Conservation (phyloP, 2,888 invertebrate species). For the Automeris io region DNA sequence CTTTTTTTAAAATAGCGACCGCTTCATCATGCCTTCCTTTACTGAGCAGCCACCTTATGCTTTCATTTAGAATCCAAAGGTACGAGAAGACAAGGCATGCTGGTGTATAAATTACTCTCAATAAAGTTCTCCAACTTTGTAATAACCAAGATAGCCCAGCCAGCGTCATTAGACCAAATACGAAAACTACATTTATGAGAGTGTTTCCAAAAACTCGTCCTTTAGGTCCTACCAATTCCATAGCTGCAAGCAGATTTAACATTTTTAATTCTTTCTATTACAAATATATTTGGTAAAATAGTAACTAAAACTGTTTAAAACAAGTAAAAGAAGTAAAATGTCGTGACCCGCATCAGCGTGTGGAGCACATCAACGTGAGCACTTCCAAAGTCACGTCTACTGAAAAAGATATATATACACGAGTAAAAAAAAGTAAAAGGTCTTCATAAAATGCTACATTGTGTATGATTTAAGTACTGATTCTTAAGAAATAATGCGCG, state of each 20-base stretch:
- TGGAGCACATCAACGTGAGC: no score
- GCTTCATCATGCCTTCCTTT: slow-evolving; percentile 82
- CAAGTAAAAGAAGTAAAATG: no score
- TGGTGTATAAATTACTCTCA: slow-evolving; percentile 83
- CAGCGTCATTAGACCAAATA: slow-evolving; percentile 82
- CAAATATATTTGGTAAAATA: neutral
- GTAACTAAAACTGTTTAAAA: no score
- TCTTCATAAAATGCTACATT: no score
- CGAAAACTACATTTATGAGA: slow-evolving; percentile 82
- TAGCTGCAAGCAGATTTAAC: slow-evolving; percentile 66
- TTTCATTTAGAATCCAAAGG: slow-evolving; percentile 84
- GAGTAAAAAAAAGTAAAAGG: neutral
- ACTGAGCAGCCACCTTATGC: slow-evolving; percentile 85
- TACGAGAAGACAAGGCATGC: slow-evolving; percentile 81
- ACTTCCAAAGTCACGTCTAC: no score
- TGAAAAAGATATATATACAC: no score
- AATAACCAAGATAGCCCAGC: slow-evolving; percentile 82
- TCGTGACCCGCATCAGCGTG: no score
- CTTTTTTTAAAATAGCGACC: slow-evolving; percentile 77
- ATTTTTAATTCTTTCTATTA: neutral
- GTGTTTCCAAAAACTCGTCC: slow-evolving; percentile 85
- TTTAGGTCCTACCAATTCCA: slow-evolving; percentile 87
- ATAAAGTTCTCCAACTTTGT: slow-evolving; percentile 82
- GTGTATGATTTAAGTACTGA: no score
- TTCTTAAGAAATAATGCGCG: no score